Evolutionary conservation across 2,113 vertebrate species (phyloP).

Genomic region (Oxyura jamaicensis): DNA sequence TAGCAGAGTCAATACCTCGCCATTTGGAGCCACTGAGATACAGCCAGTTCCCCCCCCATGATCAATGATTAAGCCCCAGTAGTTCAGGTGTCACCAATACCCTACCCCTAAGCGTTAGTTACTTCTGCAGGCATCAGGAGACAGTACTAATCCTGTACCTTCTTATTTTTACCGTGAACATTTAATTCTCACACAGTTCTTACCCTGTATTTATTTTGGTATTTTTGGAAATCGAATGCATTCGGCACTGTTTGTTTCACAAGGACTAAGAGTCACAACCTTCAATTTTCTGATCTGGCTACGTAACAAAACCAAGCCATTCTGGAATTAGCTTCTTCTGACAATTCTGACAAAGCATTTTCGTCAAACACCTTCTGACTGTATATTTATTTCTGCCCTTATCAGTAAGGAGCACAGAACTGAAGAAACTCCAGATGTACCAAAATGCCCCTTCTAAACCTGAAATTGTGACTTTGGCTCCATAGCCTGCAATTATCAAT

Average conservation of each 20-base stretch:
- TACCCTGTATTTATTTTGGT: not conserved
- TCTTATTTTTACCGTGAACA: not conserved
- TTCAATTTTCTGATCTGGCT: slow-evolving; percentile 1
- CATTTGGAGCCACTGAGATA: not conserved
- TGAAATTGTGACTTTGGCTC: not conserved
- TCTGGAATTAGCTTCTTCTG: slow-evolving; percentile 1
- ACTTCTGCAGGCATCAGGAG: not conserved
- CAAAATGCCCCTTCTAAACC: not conserved
- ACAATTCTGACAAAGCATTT: slow-evolving; percentile 13
- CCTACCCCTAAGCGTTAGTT: not conserved
- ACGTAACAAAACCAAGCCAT: not conserved
- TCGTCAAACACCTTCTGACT: not conserved
- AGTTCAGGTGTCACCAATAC: not conserved
- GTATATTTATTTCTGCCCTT: not conserved
- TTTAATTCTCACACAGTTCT: not conserved
- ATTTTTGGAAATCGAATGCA: not conserved
- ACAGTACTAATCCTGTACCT: not conserved
- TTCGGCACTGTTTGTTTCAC: not conserved
- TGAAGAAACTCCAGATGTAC: not conserved
- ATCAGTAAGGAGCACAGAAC: not conserved
- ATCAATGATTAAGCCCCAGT: not conserved
- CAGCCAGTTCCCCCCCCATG: not conserved
- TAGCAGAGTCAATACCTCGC: not conserved
- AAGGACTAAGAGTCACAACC: not conserved
- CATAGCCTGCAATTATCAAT: not conserved